Base-by-base conservation (phyloP, 2,113 vertebrate genomes). In the Nematolebias whitei region DNA sequence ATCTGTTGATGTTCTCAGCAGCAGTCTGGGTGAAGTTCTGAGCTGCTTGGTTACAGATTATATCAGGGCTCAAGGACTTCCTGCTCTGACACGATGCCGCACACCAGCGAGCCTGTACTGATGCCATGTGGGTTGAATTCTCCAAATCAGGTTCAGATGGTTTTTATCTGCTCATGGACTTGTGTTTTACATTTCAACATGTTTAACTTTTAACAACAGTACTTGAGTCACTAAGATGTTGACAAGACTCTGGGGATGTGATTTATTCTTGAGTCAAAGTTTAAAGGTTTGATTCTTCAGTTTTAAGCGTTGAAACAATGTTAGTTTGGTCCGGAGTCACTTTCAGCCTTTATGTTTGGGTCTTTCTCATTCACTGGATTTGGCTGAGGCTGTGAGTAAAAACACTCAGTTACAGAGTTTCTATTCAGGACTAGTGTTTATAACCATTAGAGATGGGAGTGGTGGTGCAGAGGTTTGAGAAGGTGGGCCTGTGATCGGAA, bases 111-210 rank as follows among this genome's bases (percentile, higher is more conserved):
- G 60, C 65, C 63, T 76, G 60, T 10, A 18, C 56, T 24, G 12
- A 22, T 23, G 20, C 9, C 14, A 1, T 12, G 29, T 70, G 61
- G 38, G 50, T 24, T 48, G 55, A 41, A 38, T 65, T 19, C 60
- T 43, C 50, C 40, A 63, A 14, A 10, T 35, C 38, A 26, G 11
- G 2, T 18, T 67, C 11, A 38, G 48, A 38, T 22, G n/a, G n/a
- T 35, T 20, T 14, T 16, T 53, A 47, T 32, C 15, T 56, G 5
- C 11, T 55, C 15, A 32, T 15, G 8, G 20, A 48, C 40, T 29
- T 52, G n/a, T 16, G 44, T 68, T 63, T 53, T 47, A 29, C 55
- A 57, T 66, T 55, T 62, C n/a, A n/a, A n/a, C n/a, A n/a, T n/a
- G n/a, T n/a, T n/a, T n/a, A n/a, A n/a, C n/a, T n/a, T n/a, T n/a